phyloP scores from a whole-genome alignment of 2,113 vertebrate species.

The Ondatra zibethicus region DNA sequence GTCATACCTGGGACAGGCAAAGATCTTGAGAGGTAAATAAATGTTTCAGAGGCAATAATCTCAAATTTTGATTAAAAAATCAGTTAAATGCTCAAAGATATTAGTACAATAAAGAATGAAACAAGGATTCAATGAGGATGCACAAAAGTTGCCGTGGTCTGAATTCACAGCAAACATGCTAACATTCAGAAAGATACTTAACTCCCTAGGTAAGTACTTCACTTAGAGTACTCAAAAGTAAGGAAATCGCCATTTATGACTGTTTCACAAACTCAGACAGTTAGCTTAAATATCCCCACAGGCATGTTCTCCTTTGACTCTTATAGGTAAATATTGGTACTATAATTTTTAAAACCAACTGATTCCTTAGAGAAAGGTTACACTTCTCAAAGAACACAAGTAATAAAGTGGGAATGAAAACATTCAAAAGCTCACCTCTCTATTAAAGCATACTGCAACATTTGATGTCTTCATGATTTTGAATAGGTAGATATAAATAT shows the following conservation, averaged over 20 bases:
- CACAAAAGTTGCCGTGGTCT: not conserved
- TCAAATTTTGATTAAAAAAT: not conserved
- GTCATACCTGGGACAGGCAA: not conserved
- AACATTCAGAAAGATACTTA: not conserved
- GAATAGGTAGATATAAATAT: not conserved
- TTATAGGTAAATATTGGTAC: not conserved
- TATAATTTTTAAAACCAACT: not conserved
- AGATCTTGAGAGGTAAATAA: not conserved
- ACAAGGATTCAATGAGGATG: not conserved
- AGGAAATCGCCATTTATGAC: not conserved
- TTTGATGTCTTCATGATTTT: not conserved
- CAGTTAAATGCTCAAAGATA: not conserved
- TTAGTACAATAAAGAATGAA: not conserved
- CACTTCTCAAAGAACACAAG: not conserved
- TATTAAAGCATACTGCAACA: not conserved
- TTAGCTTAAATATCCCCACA: not conserved
- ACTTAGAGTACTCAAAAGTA: not conserved
- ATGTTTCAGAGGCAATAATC: not conserved
- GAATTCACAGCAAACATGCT: not conserved
- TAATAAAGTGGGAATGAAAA: not conserved
- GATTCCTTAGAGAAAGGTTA: not conserved
- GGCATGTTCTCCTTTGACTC: conserved; percentile 26
- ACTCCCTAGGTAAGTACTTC: not conserved
- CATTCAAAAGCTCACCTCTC: not conserved
- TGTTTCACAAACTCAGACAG: not conserved